phyloP scores from a whole-genome alignment of 1,140 invertebrate genomes.

The Cyrtorhinus lividipennis region DNA sequence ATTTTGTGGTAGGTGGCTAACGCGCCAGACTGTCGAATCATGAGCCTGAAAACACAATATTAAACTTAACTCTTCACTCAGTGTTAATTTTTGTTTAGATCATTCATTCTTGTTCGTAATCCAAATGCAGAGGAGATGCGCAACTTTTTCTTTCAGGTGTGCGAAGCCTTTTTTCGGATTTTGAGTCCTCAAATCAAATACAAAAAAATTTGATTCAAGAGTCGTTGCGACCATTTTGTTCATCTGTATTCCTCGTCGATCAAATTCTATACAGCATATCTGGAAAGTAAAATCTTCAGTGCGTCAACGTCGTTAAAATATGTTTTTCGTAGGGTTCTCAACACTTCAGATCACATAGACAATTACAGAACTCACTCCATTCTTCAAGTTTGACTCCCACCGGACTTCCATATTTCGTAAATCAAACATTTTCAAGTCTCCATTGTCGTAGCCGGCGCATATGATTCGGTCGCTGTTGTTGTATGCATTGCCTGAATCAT shows the following conservation, averaged over 20 bases:
- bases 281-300: conserved; percentile 28
- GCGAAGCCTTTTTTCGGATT: conserved; percentile 80
- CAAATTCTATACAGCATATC: conserved; percentile 82
- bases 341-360: conserved; percentile 11
- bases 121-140: no score
- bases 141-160: conserved; percentile 55
- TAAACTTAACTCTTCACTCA: no score
- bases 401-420: conserved; percentile 63
- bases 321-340: no score
- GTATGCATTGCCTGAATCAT: conserved; percentile 53
- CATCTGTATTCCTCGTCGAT: conserved; percentile 86
- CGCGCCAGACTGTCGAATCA: conserved; percentile 76
- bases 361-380: conserved; percentile 48
- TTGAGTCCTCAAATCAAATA: conserved; percentile 77
- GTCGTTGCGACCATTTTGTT: conserved; percentile 89
- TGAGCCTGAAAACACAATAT: conserved; percentile 49
- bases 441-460: conserved; percentile 89
- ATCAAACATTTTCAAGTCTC: conserved; percentile 91
- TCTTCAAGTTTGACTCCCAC: conserved; percentile 88
- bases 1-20: conserved; percentile 81
- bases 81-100: conserved; percentile 16
- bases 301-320: conserved; percentile 9
- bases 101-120: conserved; percentile 1
- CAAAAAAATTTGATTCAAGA: conserved; percentile 80
- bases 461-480: conserved; percentile 71